phyloP scores from a whole-genome alignment of 1,140 invertebrate species.

The Polypedilum vanderplanki region DNA sequence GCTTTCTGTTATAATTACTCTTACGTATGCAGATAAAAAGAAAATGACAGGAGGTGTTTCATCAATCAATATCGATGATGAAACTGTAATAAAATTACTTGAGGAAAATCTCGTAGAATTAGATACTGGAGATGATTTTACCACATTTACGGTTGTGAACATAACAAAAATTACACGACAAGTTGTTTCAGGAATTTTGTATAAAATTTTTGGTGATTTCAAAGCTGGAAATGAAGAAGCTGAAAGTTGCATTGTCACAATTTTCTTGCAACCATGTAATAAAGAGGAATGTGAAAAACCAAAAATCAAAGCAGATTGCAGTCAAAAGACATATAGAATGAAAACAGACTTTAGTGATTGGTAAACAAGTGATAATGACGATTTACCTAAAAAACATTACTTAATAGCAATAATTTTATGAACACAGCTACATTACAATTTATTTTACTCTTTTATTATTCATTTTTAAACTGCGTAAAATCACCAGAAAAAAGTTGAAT shows the following conservation, averaged over 20 bases:
- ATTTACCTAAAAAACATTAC: neutral
- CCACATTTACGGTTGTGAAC: neutral
- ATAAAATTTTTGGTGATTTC: neutral
- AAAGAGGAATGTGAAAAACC: neutral
- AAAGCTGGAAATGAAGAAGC: neutral
- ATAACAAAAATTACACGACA: neutral
- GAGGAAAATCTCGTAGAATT: neutral
- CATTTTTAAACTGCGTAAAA: conserved; percentile 4
- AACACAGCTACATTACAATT: conserved; percentile 11
- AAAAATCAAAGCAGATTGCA: neutral
- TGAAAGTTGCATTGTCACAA: neutral
- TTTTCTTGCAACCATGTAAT: neutral
- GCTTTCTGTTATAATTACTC: neutral
- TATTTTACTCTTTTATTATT: conserved; percentile 7
- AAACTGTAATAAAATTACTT: neutral
- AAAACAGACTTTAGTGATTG: neutral
- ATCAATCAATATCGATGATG: neutral
- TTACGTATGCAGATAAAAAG: neutral
- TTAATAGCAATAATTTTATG: neutral
- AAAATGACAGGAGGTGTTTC: neutral
- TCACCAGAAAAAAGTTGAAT: neutral
- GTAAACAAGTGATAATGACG: neutral
- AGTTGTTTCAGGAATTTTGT: neutral
- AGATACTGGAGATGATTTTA: neutral
- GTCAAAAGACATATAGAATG: neutral